Conservation (phyloP, 2,797 vertebrate species). For the Huso huso region DNA sequence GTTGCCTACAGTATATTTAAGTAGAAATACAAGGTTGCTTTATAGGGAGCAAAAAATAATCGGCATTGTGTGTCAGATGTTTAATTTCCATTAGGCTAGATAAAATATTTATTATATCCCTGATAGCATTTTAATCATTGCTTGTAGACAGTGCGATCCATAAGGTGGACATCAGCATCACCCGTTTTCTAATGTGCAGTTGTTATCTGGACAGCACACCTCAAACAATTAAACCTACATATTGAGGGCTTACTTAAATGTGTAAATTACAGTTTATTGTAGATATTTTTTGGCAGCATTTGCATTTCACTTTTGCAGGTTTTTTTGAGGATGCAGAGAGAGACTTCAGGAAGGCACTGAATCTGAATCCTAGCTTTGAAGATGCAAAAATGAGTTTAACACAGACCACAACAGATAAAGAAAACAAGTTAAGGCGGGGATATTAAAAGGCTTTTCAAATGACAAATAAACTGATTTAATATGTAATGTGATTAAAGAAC, state of each 20-base stretch:
- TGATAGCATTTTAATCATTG: no score
- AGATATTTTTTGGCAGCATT: constrained; percentile 36
- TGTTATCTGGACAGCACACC: neutral
- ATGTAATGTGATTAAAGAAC: no score
- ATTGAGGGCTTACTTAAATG: neutral
- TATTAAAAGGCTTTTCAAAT: constrained; percentile 39
- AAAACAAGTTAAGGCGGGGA: constrained; percentile 61
- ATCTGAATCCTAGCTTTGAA: constrained; percentile 79
- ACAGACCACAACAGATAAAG: constrained; percentile 75
- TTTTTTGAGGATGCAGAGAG: constrained; percentile 79
- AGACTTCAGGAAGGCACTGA: constrained; percentile 79
- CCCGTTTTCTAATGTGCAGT: neutral
- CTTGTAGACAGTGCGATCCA: no score
- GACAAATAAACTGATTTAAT: neutral
- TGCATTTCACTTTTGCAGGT: constrained; percentile 48
- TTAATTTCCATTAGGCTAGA: no score
- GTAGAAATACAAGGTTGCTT: no score
- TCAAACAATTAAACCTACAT: no score
- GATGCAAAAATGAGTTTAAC: constrained; percentile 80
- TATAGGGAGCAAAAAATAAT: no score
- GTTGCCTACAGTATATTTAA: no score
- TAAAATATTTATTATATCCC: no score
- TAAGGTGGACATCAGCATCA: no score
- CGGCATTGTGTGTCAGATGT: no score
- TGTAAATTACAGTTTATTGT: neutral